Evolutionary conservation across 2,113 vertebrate species (phyloP).

Genomic region (Coregonus clupeaformis): DNA sequence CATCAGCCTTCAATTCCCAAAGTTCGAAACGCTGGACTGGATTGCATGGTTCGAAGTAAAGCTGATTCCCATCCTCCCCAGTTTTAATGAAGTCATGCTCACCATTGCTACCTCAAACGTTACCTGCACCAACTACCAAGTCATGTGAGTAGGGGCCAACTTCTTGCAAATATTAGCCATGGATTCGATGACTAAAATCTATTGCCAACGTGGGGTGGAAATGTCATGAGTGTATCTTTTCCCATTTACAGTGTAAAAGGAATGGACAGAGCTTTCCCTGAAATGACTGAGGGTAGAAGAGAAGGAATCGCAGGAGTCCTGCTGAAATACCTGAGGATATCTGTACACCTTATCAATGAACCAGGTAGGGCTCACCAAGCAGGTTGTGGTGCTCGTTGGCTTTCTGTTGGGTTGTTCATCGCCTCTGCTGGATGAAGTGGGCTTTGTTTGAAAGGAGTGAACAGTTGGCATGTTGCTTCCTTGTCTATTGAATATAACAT

Average conservation of each 20-base stretch:
- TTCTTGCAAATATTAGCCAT: not conserved
- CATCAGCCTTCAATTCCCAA: conserved; percentile 25
- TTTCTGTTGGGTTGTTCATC: too few species aligned
- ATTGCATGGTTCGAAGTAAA: conserved; percentile 30
- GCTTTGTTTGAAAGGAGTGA: not conserved
- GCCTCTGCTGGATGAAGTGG: too few species aligned
- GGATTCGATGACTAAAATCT: conserved; percentile 12
- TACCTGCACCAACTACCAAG: conserved; percentile 41
- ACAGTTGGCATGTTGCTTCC: not conserved
- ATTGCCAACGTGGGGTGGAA: not conserved
- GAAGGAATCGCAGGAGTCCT: conserved; percentile 1
- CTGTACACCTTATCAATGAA: not conserved
- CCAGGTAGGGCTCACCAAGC: conserved; percentile 15
- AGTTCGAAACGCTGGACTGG: conserved; percentile 17
- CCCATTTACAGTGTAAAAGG: conserved; percentile 27
- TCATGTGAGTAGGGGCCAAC: conserved; percentile 30
- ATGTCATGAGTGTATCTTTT: not conserved
- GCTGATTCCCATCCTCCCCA: conserved; percentile 38
- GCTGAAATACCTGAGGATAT: conserved; percentile 24
- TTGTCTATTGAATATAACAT: not conserved
- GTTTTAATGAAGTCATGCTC: conserved; percentile 44
- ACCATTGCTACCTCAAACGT: conserved; percentile 15
- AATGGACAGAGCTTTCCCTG: conserved; percentile 1
- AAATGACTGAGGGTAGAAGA: not conserved
- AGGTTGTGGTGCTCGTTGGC: not conserved